Evolutionary conservation across 2,888 invertebrate genomes (phyloP), one percentile per base, ranked within the genome.

Genomic region (Cataglyphis rosenhaueri): DNA sequence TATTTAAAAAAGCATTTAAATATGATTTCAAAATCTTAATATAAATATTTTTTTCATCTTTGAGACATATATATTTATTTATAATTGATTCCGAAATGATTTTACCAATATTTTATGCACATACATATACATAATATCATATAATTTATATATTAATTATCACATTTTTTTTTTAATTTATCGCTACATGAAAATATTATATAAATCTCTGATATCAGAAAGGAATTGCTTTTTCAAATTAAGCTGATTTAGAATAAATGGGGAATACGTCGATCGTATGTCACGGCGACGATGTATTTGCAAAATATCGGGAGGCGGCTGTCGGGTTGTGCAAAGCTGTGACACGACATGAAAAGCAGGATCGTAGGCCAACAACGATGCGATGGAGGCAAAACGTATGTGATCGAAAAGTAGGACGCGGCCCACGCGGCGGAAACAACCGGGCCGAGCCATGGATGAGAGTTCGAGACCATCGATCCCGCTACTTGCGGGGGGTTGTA

Each of bases 401-500:
- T 73, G 41, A 82, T 79, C 68, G 85, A 84, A 89, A 91, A 91
- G 89, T 92, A 90, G 91, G 89, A 76, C 91, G 90, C 75, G n/a
- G 87, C 86, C 70, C 81, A 81, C 82, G 75, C 82, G 75, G 75
- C 48, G 61, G 71, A 76, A 74, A 84, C 82, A 74, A 82, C 75
- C 83, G 65, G 81, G 48, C 68, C 82, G 81, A 83, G 83, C 41
- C 84, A 85, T 84, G 84, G 88, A 89, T 88, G 92, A 91, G 90
- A 90, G 90, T 89, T 87, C 79, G 89, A 91, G 90, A 92, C 88
- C 92, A 92, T 92, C 92, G 92, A 92, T 92, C 92, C 88, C 81
- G 61, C 85, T 90, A 89, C 89, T 91, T 89, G 91, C 89, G 88
- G 83, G 84, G 84, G 86, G 70, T 35, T 88, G 35, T 68, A 89